Evolutionary conservation across 2,888 invertebrate genomes (phyloP).

Genomic region (Cryptocephalus moraei): DNA sequence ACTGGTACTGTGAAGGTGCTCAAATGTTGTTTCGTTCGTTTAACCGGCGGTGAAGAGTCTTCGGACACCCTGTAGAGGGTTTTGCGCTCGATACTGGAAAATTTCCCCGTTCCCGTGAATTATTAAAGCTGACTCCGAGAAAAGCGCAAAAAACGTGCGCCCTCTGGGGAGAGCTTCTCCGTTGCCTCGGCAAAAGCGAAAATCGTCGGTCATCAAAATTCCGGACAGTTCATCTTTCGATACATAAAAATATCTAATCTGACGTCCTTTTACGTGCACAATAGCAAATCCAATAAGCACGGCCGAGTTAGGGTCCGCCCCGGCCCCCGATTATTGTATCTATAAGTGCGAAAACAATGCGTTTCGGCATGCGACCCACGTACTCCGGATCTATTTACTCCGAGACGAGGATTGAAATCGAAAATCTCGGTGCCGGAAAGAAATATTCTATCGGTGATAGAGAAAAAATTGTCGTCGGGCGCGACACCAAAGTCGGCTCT

Average conservation of each 20-base stretch:
- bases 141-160: too few relatives aligned
- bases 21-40: too few relatives aligned
- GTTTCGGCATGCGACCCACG: not conserved
- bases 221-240: not conserved
- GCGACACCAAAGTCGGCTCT: not conserved
- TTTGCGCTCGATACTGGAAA: too few relatives aligned
- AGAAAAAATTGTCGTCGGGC: not conserved
- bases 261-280: not conserved
- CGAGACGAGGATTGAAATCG: conserved; percentile 1
- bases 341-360: not conserved
- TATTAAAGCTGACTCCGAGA: too few relatives aligned
- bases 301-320: not conserved
- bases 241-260: not conserved
- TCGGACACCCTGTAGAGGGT: too few relatives aligned
- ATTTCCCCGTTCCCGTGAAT: too few relatives aligned
- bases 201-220: not conserved
- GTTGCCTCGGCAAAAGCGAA: too few relatives aligned
- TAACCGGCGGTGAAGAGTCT: too few relatives aligned
- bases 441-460: not conserved
- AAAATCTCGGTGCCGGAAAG: not conserved
- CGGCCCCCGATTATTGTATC: not conserved
- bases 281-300: too few relatives aligned
- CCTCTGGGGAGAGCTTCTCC: too few relatives aligned
- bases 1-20: too few relatives aligned
- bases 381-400: conserved; percentile 1